Percentiles rank a stretch among this genome's conserved stretches.
These are phyloP conservation scores for Paradoxurus hermaphroditus DNA, from an alignment of 2,113 vertebrate species.

Conservation along the genomic window DNA sequence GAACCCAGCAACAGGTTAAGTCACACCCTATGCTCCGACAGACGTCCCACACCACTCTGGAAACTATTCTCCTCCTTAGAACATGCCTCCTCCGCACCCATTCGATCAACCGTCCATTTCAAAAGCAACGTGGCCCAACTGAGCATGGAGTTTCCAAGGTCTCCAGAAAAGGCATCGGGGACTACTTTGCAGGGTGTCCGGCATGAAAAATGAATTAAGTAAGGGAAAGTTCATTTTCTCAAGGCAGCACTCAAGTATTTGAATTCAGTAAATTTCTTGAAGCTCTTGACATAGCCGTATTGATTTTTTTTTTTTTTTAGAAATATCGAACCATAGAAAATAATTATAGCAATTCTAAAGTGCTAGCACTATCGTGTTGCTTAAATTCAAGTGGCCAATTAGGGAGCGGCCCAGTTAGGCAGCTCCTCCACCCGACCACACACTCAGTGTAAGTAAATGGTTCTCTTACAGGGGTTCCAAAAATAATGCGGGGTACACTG, in stretches of 20 bases:
- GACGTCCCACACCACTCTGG: background rate
- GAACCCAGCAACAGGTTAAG: conserved; percentile 52
- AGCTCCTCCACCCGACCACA: conserved; percentile 8
- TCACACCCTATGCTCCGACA: background rate
- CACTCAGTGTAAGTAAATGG: background rate
- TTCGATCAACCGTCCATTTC: background rate
- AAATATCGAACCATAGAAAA: conserved; percentile 48
- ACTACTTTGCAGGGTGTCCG: background rate
- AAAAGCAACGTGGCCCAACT: background rate
- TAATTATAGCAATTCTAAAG: conserved; percentile 34
- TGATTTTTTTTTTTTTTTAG: background rate
- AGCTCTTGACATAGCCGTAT: conserved; percentile 31
- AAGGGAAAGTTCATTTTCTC: background rate
- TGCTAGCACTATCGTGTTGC: background rate
- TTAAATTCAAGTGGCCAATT: background rate
- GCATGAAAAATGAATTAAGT: background rate
- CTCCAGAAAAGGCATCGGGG: background rate
- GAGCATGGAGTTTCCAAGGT: background rate
- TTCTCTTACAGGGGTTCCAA: background rate
- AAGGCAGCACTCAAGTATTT: background rate
- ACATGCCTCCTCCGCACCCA: background rate
- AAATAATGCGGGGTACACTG: background rate
- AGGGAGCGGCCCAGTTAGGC: background rate
- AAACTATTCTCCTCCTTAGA: background rate
- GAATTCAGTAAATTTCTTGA: conserved; percentile 19